Evolutionary conservation across 2,888 invertebrate species (phyloP).

Genomic region (Erynnis tages): DNA sequence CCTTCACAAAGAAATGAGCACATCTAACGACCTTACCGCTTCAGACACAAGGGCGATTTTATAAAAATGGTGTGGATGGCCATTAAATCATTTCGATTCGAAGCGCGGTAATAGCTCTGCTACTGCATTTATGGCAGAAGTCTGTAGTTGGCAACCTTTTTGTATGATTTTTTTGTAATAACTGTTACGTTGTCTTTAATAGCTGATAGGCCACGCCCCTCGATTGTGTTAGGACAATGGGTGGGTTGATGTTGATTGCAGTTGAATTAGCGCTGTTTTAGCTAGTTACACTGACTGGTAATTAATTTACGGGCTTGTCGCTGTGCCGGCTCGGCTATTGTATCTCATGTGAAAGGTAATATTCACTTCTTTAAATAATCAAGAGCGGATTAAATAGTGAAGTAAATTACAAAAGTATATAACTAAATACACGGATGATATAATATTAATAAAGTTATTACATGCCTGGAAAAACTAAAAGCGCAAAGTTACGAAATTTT

Average conservation of each 20-base stretch:
- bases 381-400: no score
- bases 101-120: constrained; percentile 59
- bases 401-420: no score
- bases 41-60: constrained; percentile 40
- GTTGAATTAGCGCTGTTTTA: constrained; percentile 27
- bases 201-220: constrained; percentile 23
- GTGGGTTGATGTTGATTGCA: constrained; percentile 22
- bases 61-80: constrained; percentile 38
- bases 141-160: constrained; percentile 72
- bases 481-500: no score
- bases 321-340: background rate
- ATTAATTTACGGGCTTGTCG: constrained; percentile 8
- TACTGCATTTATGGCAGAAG: constrained; percentile 77
- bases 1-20: constrained; percentile 74
- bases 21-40: constrained; percentile 53
- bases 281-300: constrained; percentile 17
- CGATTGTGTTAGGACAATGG: constrained; percentile 25
- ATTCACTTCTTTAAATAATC: no score
- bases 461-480: no score
- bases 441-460: no score
- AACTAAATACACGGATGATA: no score
- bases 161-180: constrained; percentile 57
- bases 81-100: constrained; percentile 38
- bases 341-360: background rate
- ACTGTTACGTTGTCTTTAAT: constrained; percentile 41